Evolutionary conservation across 37 sponge, comb jelly and placozoan genomes (phyloP).

Genomic region (Axinella damicornis): DNA sequence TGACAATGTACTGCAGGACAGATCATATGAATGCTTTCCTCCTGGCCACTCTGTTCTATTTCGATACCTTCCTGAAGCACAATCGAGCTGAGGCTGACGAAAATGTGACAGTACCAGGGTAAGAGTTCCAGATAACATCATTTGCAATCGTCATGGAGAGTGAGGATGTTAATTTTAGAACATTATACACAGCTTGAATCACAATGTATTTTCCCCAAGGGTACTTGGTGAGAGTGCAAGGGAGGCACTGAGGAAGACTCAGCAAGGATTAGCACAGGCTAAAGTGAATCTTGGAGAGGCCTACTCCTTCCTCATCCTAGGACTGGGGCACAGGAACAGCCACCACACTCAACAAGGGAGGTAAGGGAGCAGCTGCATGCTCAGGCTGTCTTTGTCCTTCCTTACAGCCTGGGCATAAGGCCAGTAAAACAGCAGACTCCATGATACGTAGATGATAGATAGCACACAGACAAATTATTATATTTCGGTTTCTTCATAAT

Average conservation of each 20-base stretch:
- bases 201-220: constrained; percentile 2
- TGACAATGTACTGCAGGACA: constrained; percentile 17
- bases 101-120: constrained; percentile 25
- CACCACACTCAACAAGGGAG: constrained; percentile 48
- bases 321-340: constrained; percentile 20
- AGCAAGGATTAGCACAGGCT: constrained; percentile 21
- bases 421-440: too few relatives aligned
- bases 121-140: too few relatives aligned
- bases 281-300: constrained; percentile 34
- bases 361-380: too few relatives aligned
- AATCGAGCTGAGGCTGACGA: constrained; percentile 27
- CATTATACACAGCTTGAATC: neutral
- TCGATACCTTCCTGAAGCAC: constrained; percentile 31
- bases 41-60: constrained; percentile 50
- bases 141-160: too few relatives aligned
- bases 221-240: constrained; percentile 19
- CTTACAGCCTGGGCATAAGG: too few relatives aligned
- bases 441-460: too few relatives aligned
- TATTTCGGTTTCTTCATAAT: neutral
- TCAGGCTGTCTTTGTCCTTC: too few relatives aligned
- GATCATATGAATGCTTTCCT: constrained; percentile 61
- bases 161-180: neutral
- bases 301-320: constrained; percentile 34
- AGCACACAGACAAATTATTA: too few relatives aligned
- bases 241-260: neutral